Evolutionary conservation across 2,888 invertebrate genomes (phyloP).

Genomic region (Magallana nippona): DNA sequence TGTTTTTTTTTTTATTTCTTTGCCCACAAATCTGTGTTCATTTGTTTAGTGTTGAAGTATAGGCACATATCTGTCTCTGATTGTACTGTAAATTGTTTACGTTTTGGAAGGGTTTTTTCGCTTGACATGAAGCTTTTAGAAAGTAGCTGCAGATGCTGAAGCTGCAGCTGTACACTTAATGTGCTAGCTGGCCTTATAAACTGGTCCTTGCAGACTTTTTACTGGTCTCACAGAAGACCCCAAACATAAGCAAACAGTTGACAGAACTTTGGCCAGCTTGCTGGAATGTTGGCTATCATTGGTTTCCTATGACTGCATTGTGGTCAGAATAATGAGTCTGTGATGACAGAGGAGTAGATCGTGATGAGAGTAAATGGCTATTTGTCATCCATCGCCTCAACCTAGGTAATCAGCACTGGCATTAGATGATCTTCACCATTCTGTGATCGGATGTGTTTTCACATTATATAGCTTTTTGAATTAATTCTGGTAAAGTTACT

Average conservation of each 20-base stretch:
- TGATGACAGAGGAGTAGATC: constrained; percentile 3
- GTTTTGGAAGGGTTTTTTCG: neutral
- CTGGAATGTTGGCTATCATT: neutral
- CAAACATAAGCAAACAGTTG: constrained; percentile 2
- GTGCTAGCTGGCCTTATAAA: neutral
- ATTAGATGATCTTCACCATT: neutral
- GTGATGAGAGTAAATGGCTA: constrained; percentile 1
- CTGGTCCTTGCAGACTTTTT: neutral
- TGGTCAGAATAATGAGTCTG: neutral
- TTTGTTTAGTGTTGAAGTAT: neutral
- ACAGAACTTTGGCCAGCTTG: neutral
- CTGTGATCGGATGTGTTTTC: neutral
- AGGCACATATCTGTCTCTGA: neutral
- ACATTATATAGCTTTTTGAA: neutral
- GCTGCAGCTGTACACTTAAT: too few species aligned
- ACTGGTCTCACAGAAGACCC: neutral
- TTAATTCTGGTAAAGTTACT: neutral
- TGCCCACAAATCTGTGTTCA: neutral
- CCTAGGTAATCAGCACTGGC: neutral
- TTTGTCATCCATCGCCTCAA: constrained; percentile 5
- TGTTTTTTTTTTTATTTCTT: constrained; percentile 12
- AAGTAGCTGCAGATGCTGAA: too few species aligned
- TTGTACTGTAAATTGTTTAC: constrained; percentile 12
- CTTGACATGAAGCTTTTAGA: too few species aligned
- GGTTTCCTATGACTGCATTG: neutral